Evolutionary conservation across 2,888 invertebrate genomes (phyloP), one percentile per base, ranked within the genome.

Genomic region (Branchipolynoe longqiensis): DNA sequence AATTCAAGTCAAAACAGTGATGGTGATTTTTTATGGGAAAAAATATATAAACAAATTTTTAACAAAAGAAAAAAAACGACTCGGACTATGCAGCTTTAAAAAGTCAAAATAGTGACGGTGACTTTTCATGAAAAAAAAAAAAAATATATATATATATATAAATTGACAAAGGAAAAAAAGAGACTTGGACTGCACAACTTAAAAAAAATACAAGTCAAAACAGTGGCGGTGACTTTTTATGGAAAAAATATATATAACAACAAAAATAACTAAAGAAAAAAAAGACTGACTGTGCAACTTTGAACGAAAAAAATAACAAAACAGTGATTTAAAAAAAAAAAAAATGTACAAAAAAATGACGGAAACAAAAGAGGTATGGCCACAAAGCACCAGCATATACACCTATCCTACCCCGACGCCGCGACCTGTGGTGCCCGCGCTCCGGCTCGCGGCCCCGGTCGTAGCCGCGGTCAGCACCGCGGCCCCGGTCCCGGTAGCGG

Each of bases 391-490:
- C 78, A 78, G 78, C 28, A 78, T 78, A 78, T 78, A 78, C 78
- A 78, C 78, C 78, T 78, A 48, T 78, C 78, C 78, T 78, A 78
- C 82, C 82, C 85, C 88, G 85, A 81, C 90, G 87, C 41, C 90
- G 87, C 33, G 89, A 85, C 62, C 90, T 88, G 33, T 78, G 78
- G 62, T 90, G 90, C 22, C 88, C 89, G 81, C 91, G 84, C 18
- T 90, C 91, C 83, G 88, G 86, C 69, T 90, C 91, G 31, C 90
- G 86, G 3, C 90, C 90, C 58, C 91, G 86, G 59, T 91, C 91
- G 83, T 89, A 90, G 33, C 85, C 87, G 36, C 88, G 85, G 40
- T 88, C 88, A 18, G 86, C 56, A 12, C 87, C 87, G 18, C 88
- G 84, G 41, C 87, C 88, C 48, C 87, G 81, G 59, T 59, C 62